Evolutionary conservation across 2,797 vertebrate genomes (phyloP), one percentile per base, ranked within the genome.

Genomic region (Syndactyla subalaris): DNA sequence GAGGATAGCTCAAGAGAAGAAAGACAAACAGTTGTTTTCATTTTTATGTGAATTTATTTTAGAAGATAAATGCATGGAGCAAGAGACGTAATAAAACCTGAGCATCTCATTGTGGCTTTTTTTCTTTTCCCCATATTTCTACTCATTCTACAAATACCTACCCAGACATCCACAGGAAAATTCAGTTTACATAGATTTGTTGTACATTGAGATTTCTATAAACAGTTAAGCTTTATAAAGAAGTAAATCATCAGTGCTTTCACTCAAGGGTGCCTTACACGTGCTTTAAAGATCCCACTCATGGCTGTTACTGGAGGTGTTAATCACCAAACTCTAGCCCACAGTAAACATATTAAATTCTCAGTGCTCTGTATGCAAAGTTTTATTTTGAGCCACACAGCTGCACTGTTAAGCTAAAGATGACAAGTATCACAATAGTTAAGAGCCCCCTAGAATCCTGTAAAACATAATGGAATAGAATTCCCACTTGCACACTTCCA

Each of bases 331-430:
- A 92, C 9, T 72, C 27, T 24, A 92, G 27, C 16, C 20, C 45
- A 94, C 74, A n/a, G 62, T 48, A 74, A 88, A 85, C 19, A 85
- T 7, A 71, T 2, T 3, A 92, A 94, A 70, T 52, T 79, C 59
- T 85, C 57, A 43, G 54, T 30, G 46, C 54, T 91, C 57, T 77
- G 17, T 36, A 67, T 34, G 41, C 1, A 9, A 48, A 8, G 36
- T 23, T 91, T 91, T 59, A 78, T 88, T 94, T 62, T 70, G 39
- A 91, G 66, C 51, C 73, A 67, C 81, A 88, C 34, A 90, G 78
- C 38, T 91, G 51, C 43, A 79, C 19, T 63, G 29, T 59, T 93
- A 87, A 83, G 54, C 63, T 45, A 51, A 76, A 93, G n/a, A 22
- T 58, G 34, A 45, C 77, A 95, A 82, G 41, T 13, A 62, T 39